These are phyloP conservation scores for Argentina silus DNA, from an alignment of 2,797 vertebrate genomes.

Conservation along the genomic window DNA sequence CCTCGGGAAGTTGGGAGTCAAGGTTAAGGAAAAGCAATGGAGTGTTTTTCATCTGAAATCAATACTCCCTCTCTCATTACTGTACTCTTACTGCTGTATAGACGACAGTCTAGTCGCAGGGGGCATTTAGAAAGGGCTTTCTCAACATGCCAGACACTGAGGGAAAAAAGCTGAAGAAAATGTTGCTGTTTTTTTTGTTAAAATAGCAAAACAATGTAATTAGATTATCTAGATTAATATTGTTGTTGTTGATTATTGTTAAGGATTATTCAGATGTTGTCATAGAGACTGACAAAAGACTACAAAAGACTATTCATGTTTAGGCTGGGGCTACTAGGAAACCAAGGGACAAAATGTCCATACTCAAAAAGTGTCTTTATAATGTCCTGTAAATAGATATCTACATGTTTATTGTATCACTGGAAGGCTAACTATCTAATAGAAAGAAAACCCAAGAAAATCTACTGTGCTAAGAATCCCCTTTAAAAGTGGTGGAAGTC, in stretches of 20 bases:
- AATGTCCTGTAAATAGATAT: no score
- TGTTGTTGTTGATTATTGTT: no score
- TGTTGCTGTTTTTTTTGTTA: neutral
- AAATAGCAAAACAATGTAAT: neutral
- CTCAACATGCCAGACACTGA: constrained; percentile 40
- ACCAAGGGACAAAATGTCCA: no score
- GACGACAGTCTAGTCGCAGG: constrained; percentile 39
- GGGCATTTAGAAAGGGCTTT: constrained; percentile 15
- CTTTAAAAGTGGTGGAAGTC: neutral
- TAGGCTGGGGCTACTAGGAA: no score
- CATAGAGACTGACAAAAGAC: no score
- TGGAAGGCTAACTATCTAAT: neutral
- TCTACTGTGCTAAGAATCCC: neutral
- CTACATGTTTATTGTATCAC: neutral
- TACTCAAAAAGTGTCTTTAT: no score
- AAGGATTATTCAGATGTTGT: no score
- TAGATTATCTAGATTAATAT: no score
- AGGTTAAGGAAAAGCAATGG: constrained; percentile 74
- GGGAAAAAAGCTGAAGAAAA: constrained; percentile 15
- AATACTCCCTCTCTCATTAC: constrained; percentile 69
- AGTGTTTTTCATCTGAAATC: constrained; percentile 73
- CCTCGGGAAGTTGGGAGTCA: constrained; percentile 58
- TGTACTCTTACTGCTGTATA: constrained; percentile 53
- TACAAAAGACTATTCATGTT: no score
- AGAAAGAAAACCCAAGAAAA: neutral